Evolutionary conservation across 2,113 vertebrate genomes (phyloP), one percentile per base, ranked within the genome.

Genomic region (Sapayoa aenigma): DNA sequence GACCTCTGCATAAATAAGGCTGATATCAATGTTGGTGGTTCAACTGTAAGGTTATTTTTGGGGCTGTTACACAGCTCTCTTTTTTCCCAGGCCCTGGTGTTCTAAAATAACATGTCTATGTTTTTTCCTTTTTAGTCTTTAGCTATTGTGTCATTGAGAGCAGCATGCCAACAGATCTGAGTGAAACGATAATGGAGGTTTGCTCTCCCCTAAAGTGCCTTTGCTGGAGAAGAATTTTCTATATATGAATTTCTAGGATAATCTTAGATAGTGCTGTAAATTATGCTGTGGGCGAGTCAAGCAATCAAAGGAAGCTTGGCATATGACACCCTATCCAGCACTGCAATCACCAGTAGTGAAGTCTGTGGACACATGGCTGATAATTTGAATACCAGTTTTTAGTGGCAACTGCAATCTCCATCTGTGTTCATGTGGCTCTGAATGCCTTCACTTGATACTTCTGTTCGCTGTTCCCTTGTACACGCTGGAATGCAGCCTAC

Each of bases 381-480:
- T 88, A 41, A 69, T 18, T 20, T 72, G 84, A 95, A 95, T 93
- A 53, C 73, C 82, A 58, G 37, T 87, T 93, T 94, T 93, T 68
- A 84, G 90, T 89, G 87, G 84, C 95, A 96, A 81, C 88, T 94
- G 95, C 30, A 30, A 15, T 82, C 62, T 47, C 52, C 86, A 76
- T 97, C 95, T 96, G 92, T 88, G 92, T 84, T 80, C 44, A 5
- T 84, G 83, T 66, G 80, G 60, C 86, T 94, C 73, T 89, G 90
- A 96, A 91, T 93, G 74, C 91, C 88, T 95, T 94, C 93, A 96
- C 84, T 94, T 93, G 88, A 94, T 93, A 87, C 88, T 93, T 86
- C 7, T 52, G 56, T 41, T 92, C 80, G 25, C 80, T 94, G 89
- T 42, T 95, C 53, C 88, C 72, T 92, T 89, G 83, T 76, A 65